Base-by-base conservation (phyloP, 2,113 vertebrate species). In the Leptocoma aspasia region DNA sequence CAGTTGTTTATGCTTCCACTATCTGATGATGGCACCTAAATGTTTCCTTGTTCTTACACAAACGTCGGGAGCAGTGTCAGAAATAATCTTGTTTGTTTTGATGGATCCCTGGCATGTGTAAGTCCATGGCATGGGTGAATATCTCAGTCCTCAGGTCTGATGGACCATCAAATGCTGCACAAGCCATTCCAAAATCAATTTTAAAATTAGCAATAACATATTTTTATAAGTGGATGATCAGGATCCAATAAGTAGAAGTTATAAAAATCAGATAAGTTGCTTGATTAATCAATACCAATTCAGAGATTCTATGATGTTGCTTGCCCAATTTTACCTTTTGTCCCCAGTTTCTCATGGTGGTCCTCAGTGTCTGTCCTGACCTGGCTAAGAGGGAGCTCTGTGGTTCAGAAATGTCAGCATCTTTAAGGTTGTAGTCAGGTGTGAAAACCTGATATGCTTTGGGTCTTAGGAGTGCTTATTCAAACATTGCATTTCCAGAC, bases 401-500 rank as follows among this genome's bases (percentile, higher is more conserved):
- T 50, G 42, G 6, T 24, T 94, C 35, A 76, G 70, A 56, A 90
- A 24, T 47, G 27, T 60, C 79, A 56, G 54, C 17, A 3, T 42
- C 41, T 27, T 0, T 54, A n/a, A 54, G 52, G 50, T 1, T 52
- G 18, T 6, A 52, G 33, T 52, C 70, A 69, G 49, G 21, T 83
- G 72, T 68, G 80, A 86, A 70, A 89, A 91, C 77, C 42, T 3
- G 60, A 73, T 77, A 13, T 1, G 20, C 42, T 83, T 35, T 86
- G 76, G 18, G 37, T 50, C 54, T 80, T 37, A 20, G 39, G 64
- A 81, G 77, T 26, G 20, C n/a, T 81, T 81, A 83, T 69, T 80
- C 83, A 91, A 73, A 76, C 78, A 66, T 1, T 81, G 63, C 71
- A 41, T 89, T 94, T 91, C 68, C 90, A 91, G 82, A 73, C 64